These are phyloP conservation scores for Spodoptera frugiperda DNA, from an alignment of 1,140 invertebrate species.

Conservation along the genomic window DNA sequence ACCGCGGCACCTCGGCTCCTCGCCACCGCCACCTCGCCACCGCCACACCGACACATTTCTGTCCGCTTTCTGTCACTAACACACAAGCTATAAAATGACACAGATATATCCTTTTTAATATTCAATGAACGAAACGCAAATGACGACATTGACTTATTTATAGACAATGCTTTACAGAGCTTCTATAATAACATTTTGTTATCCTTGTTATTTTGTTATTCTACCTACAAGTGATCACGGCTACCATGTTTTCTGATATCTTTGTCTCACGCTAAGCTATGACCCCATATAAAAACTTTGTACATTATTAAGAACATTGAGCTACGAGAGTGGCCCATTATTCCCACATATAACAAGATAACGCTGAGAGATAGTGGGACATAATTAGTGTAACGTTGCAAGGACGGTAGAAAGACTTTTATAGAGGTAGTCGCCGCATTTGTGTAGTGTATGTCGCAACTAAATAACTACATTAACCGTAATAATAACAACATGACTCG, in stretches of 20 bases:
- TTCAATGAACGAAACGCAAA: conserved; percentile 34
- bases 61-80: conserved; percentile 15
- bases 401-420: conserved; percentile 32
- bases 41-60: neutral
- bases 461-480: conserved; percentile 34
- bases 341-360: conserved; percentile 47
- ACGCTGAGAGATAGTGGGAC: conserved; percentile 45
- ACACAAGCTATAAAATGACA: conserved; percentile 28
- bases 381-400: conserved; percentile 44
- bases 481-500: conserved; percentile 32
- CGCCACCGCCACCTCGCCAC: neutral
- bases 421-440: conserved; percentile 21
- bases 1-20: neutral
- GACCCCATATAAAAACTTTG: conserved; percentile 36
- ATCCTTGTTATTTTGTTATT: neutral
- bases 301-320: conserved; percentile 25
- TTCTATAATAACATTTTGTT: conserved; percentile 15
- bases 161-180: conserved; percentile 25
- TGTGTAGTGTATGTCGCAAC: conserved; percentile 6
- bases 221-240: neutral
- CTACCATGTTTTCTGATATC: neutral
- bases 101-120: conserved; percentile 40
- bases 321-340: conserved; percentile 38
- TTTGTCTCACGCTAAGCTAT: conserved; percentile 23
- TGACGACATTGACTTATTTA: conserved; percentile 32